A percentile compares a stretch with the other conserved stretches of the same genome.
Evolutionary conservation across 2,113 vertebrate genomes (phyloP).

Genomic region (Romanogobio albipinnatus): DNA sequence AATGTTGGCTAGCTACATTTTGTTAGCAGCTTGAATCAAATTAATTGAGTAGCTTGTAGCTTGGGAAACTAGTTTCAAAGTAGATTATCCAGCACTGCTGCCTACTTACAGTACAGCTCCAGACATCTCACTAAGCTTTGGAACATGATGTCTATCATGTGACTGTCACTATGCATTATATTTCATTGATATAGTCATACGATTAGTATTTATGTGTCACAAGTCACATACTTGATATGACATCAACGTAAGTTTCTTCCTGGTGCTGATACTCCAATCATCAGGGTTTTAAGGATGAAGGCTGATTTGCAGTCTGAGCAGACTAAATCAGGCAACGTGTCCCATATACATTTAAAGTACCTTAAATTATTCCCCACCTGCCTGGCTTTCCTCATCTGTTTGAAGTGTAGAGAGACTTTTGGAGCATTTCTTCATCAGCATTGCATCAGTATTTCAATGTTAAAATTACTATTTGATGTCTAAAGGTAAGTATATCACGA

Average conservation of each 20-base stretch:
- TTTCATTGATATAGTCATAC: not conserved
- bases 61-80: not conserved
- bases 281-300: conserved; percentile 20
- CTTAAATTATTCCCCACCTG: conserved; percentile 32
- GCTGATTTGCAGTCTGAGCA: conserved; percentile 25
- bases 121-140: not conserved
- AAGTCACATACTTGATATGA: not conserved
- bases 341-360: conserved; percentile 36
- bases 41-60: not conserved
- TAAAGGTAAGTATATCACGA: not conserved
- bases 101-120: not conserved
- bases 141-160: not conserved
- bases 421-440: not conserved
- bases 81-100: not conserved
- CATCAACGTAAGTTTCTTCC: not conserved
- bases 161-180: not conserved
- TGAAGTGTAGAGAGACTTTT: not conserved
- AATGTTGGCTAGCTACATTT: not conserved
- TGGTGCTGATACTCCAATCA: conserved; percentile 11
- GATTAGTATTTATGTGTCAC: not conserved
- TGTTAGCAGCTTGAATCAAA: not conserved
- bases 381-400: not conserved
- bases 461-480: not conserved
- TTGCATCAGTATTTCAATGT: conserved; percentile 6
- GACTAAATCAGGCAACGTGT: conserved; percentile 29